Base-by-base conservation (phyloP, 2,113 vertebrate genomes). In the Otolemur garnettii region DNA sequence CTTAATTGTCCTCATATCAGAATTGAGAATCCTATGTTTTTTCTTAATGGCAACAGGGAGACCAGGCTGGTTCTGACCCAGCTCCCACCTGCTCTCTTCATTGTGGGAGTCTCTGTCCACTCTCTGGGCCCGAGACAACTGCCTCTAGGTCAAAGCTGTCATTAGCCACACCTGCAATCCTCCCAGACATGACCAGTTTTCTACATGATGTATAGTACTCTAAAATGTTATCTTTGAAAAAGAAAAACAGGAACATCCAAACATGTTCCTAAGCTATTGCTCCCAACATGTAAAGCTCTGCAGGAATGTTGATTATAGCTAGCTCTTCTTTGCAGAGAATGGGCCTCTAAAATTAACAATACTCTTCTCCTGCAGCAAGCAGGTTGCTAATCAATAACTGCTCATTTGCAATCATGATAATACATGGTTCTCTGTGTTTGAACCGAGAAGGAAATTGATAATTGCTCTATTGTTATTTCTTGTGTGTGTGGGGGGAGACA, bases 381-480 rank as follows among this genome's bases (percentile, higher is more conserved):
- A 91, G 33, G 82, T 78, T n/a, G 64, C 17, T 91, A 42, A 96
- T 93, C 91, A 90, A 93, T 95, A 92, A 35, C 38, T 80, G 86
- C 60, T 94, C 91, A 45, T 94, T 97, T 96, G 89, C 74, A 80
- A 93, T 93, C 92, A 60, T 26, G 74, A 84, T 91, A 95, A 89
- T 75, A 50, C 82, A 42, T 19, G 60, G 79, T 60, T 95, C 87
- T 62, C 85, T 42, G 30, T 57, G 64, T 87, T 66, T 53, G 64
- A 86, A 33, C 45, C 8, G 93, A 81, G 72, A 84, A 57, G 89
- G 87, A 87, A 92, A 35, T 68, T 96, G 86, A 53, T 81, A 72
- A 91, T 94, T 81, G 91, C 45, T 81, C 59, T 91, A 86, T 83
- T 87, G 91, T 83, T 83, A 75, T 66, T 89, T 87, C 59, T 78